phyloP scores from a whole-genome alignment of 2,113 vertebrate species.

The Diadophis punctatus region DNA sequence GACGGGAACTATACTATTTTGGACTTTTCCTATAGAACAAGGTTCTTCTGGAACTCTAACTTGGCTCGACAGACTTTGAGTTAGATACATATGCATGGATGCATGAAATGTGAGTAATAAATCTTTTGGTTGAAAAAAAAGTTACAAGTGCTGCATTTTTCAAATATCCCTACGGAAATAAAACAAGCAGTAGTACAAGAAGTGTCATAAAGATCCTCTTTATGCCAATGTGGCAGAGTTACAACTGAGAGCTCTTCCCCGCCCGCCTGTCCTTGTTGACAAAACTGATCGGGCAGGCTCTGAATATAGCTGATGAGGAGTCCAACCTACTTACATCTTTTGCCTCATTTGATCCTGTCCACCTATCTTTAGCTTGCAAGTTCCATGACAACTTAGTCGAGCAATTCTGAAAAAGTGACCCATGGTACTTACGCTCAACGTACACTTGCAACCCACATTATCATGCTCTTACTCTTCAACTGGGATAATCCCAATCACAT shows the following conservation, averaged over 20 bases:
- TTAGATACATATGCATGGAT: not conserved
- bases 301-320: not conserved
- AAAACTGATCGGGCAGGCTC: not conserved
- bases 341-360: not conserved
- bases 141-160: not conserved
- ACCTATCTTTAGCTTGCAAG: not conserved
- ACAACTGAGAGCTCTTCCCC: not conserved
- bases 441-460: not conserved
- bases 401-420: not conserved
- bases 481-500: slow-evolving; percentile 26
- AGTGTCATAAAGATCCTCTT: not conserved
- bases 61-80: not conserved
- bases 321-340: not conserved
- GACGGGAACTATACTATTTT: not conserved
- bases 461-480: not conserved
- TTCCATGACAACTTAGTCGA: not conserved
- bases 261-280: not conserved
- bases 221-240: not conserved
- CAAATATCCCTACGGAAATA: not conserved
- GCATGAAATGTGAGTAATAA: not conserved
- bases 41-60: not conserved
- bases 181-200: not conserved
- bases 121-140: not conserved
- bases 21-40: not conserved
- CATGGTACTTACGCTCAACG: slow-evolving; percentile 9